Percentiles rank a stretch among this genome's conserved stretches.
Conservation (phyloP, 2,888 invertebrate species). For the Papilio demoleus region DNA sequence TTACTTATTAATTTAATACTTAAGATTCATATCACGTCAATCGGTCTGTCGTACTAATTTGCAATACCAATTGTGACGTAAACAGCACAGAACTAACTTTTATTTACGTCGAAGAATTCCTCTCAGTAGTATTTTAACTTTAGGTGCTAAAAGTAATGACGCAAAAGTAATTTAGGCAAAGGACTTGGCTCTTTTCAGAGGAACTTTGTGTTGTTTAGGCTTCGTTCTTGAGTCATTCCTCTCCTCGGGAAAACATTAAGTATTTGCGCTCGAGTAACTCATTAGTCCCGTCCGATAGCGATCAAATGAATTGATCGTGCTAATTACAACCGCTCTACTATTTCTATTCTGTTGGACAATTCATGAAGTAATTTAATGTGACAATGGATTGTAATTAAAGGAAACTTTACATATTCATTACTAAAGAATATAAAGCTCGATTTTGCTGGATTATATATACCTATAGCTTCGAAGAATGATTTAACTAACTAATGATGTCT, state of each 20-base stretch:
- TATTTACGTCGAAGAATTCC: background rate
- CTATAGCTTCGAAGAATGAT: too few relatives aligned
- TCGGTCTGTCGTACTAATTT: background rate
- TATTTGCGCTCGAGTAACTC: constrained; percentile 38
- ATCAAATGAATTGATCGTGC: constrained; percentile 34
- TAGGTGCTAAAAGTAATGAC: constrained; percentile 21
- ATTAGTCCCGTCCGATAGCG: constrained; percentile 39
- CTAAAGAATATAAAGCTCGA: too few relatives aligned
- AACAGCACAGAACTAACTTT: background rate
- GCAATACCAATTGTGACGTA: background rate
- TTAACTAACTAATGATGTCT: too few relatives aligned
- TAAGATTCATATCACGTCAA: background rate
- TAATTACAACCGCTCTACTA: constrained; percentile 29
- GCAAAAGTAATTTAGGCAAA: constrained; percentile 33
- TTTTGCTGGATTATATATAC: too few relatives aligned
- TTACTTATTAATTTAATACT: background rate
- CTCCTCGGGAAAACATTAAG: constrained; percentile 32
- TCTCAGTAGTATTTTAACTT: constrained; percentile 3
- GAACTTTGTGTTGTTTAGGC: constrained; percentile 28
- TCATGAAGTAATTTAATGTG: constrained; percentile 1
- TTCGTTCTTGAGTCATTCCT: constrained; percentile 34
- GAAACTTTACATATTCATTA: background rate
- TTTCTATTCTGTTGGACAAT: constrained; percentile 15
- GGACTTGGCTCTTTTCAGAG: constrained; percentile 24
- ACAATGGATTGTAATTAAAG: background rate